Evolutionary conservation across 2,797 vertebrate species (phyloP), one percentile per base, ranked within the genome.

Genomic region (Potorous gilbertii): DNA sequence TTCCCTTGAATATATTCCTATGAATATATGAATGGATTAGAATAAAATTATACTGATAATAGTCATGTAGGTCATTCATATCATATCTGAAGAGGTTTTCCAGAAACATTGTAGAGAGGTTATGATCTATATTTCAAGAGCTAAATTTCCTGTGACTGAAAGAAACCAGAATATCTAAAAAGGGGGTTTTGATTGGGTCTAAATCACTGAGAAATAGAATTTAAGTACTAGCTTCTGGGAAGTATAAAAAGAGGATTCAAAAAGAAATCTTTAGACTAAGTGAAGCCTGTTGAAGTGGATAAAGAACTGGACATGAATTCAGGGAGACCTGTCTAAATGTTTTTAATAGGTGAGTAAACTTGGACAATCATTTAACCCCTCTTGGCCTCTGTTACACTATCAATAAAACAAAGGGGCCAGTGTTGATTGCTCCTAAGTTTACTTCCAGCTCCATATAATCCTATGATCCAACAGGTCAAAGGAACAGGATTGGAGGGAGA

Each of bases 11-110:
- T 96, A 94, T 94, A 93, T 96, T 5, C 10, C 97, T 91, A 92
- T 96, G 74, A 97, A 96, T 96, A 94, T 94, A 93, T 96, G 96
- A 97, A 50, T 56, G 94, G 56, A 96, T 95, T 94, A 93, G 81
- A 96, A 93, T 90, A 93, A 93, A 97, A 96, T 62, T 95, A 2
- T 1, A 93, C 91, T 95, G 92, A 95, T 96, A 0, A 2, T 66
- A 62, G 52, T 56, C 91, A 93, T 54, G 94, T 16, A 91, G 1
- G 29, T 40, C 96, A 97, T 93, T 95, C 91, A 95, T 90, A 95
- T 93, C 24, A 13, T 74, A 91, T 91, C 66, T 92, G 91, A 94
- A 66, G 91, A 91, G n/a, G 74, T 59, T 21, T 95, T 94, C 90
- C 62, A 66, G 56, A 94, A 93, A 52, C n/a, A 94, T n/a, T 18